These are phyloP conservation scores for Pampusana beccarii DNA, from an alignment of 2,113 vertebrate species.

Conservation along the genomic window DNA sequence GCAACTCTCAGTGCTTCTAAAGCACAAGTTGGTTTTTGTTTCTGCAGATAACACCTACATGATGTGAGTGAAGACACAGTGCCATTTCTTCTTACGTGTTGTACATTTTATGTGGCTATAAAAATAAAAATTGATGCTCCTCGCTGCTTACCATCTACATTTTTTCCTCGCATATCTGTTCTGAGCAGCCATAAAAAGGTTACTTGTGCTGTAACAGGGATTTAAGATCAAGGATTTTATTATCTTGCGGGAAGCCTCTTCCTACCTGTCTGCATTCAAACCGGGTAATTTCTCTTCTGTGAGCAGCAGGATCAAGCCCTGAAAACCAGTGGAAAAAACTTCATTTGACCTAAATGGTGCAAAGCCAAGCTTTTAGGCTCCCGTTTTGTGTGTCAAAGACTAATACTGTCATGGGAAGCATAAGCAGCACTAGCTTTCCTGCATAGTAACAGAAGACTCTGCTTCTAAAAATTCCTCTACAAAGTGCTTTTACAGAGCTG, in stretches of 20 bases:
- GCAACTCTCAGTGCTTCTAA: not conserved
- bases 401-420: not conserved
- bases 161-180: conserved; percentile 29
- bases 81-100: not conserved
- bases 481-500: not conserved
- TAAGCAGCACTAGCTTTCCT: conserved; percentile 28
- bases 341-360: conserved; percentile 51
- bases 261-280: conserved; percentile 7
- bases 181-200: conserved; percentile 33
- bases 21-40: conserved; percentile 1
- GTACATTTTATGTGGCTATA: conserved; percentile 32
- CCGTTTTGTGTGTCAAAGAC: conserved; percentile 17
- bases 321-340: conserved; percentile 7
- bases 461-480: conserved; percentile 59
- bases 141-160: not conserved
- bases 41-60: not conserved
- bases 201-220: not conserved
- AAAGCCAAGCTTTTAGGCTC: conserved; percentile 40
- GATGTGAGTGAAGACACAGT: not conserved
- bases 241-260: conserved; percentile 10
- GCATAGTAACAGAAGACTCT: conserved; percentile 53
- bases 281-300: conserved; percentile 1
- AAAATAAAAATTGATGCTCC: conserved; percentile 48
- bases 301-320: conserved; percentile 14
- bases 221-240: conserved; percentile 52